A percentile compares a stretch with the other conserved stretches of the same genome.
Evolutionary conservation across 2,113 vertebrate species (phyloP).

Genomic region (Terrapene triunguis): DNA sequence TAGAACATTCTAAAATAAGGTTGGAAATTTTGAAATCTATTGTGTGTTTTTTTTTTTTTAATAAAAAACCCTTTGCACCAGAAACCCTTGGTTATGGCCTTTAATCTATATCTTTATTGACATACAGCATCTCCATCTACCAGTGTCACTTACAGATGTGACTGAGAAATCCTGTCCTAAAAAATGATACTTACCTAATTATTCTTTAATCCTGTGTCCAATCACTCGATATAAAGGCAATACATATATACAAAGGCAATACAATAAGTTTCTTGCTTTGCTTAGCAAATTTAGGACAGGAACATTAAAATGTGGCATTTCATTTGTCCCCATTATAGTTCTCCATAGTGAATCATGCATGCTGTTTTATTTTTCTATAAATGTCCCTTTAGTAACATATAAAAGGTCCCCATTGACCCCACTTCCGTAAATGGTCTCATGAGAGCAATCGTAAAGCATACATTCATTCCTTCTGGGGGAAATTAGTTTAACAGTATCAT

Average conservation of each 20-base stretch:
- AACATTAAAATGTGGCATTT: not conserved
- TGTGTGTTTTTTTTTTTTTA: no score
- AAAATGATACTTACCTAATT: conserved; percentile 38
- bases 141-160: not conserved
- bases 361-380: not conserved
- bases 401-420: not conserved
- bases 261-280: not conserved
- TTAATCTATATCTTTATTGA: not conserved
- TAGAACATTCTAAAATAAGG: not conserved
- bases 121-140: not conserved
- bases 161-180: conserved; percentile 37
- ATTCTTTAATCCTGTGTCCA: conserved; percentile 52
- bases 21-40: not conserved
- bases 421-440: not conserved
- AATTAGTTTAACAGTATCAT: conserved; percentile 27
- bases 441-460: not conserved
- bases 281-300: not conserved
- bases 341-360: not conserved
- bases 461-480: not conserved
- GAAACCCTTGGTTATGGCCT: not conserved
- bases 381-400: no score
- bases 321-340: not conserved
- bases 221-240: not conserved
- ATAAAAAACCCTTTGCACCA: not conserved
- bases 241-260: no score